Percentiles rank a stretch among this genome's conserved stretches.
Conservation (phyloP, 2,888 invertebrate genomes). For the Cosmopolites sordidus region DNA sequence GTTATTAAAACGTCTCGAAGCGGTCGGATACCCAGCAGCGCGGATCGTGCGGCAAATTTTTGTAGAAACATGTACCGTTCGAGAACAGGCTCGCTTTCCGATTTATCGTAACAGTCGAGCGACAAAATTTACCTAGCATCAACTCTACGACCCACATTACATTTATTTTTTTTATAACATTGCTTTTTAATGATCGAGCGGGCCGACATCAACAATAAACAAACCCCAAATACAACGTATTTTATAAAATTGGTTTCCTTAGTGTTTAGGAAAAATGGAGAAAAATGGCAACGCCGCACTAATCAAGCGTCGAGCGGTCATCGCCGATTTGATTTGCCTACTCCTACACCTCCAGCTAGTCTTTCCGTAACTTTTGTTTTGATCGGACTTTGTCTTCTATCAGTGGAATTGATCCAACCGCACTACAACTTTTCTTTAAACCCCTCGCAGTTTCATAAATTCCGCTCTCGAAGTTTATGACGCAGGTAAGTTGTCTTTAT, state of each 20-base stretch:
- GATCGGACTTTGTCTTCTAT: slow-evolving; percentile 2
- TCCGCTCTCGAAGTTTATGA: no score
- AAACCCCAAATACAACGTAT: no score
- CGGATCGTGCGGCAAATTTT: slow-evolving; percentile 22
- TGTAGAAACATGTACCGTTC: slow-evolving; percentile 2
- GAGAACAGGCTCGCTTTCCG: background rate
- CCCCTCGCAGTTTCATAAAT: no score
- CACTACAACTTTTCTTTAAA: no score
- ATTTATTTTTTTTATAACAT: no score
- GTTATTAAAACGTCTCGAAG: slow-evolving; percentile 25
- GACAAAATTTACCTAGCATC: background rate
- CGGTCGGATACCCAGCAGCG: slow-evolving; percentile 23
- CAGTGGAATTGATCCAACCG: no score
- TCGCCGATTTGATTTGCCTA: slow-evolving; percentile 16
- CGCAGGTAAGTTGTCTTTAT: no score
- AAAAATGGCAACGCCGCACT: background rate
- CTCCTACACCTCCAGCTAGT: slow-evolving; percentile 22
- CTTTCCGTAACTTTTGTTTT: slow-evolving; percentile 12
- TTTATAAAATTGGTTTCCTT: no score
- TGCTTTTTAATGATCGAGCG: no score
- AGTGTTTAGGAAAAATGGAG: background rate
- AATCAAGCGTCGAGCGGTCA: slow-evolving; percentile 6
- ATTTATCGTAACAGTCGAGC: background rate
- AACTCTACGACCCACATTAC: no score
- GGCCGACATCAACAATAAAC: background rate